These are phyloP conservation scores for Halocynthia aurantium DNA, from an alignment of 23 tunicate species.

Conservation along the genomic window DNA sequence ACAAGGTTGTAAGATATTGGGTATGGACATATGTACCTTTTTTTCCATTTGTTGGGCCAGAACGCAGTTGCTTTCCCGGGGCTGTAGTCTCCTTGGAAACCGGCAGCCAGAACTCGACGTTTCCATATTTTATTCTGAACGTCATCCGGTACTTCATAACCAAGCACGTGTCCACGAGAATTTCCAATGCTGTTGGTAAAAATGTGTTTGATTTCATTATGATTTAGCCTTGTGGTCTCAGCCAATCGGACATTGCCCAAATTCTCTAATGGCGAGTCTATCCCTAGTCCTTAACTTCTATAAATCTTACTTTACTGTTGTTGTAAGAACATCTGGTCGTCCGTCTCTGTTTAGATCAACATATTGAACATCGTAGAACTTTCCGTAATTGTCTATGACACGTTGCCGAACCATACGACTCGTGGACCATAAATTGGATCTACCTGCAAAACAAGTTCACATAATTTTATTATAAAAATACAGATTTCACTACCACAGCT, in stretches of 20 bases:
- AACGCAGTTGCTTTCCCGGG: conserved; percentile 91
- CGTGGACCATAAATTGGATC: conserved; percentile 13
- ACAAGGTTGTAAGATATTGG: background rate
- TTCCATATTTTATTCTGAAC: conserved; percentile 69
- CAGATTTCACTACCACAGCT: too few species aligned
- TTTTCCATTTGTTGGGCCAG: conserved; percentile 79
- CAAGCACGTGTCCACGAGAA: conserved; percentile 89
- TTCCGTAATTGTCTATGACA: conserved; percentile 90
- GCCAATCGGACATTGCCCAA: too few species aligned
- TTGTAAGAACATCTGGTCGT: conserved; percentile 70
- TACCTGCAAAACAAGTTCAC: background rate
- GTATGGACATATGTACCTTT: conserved; percentile 37
- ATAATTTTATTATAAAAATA: too few species aligned
- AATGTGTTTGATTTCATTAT: background rate
- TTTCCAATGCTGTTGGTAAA: conserved; percentile 33
- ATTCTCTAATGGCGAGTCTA: too few species aligned
- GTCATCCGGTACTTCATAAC: conserved; percentile 86
- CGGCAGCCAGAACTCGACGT: conserved; percentile 81
- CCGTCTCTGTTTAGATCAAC: conserved; percentile 91
- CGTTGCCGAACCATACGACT: conserved; percentile 42
- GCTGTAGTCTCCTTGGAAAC: conserved; percentile 78
- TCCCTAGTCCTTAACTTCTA: too few species aligned
- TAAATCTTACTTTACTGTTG: conserved; percentile 76
- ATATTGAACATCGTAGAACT: conserved; percentile 82
- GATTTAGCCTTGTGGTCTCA: too few species aligned